Evolutionary conservation across 2,797 vertebrate species (phyloP).

Genomic region (Rhynchotus rufescens): DNA sequence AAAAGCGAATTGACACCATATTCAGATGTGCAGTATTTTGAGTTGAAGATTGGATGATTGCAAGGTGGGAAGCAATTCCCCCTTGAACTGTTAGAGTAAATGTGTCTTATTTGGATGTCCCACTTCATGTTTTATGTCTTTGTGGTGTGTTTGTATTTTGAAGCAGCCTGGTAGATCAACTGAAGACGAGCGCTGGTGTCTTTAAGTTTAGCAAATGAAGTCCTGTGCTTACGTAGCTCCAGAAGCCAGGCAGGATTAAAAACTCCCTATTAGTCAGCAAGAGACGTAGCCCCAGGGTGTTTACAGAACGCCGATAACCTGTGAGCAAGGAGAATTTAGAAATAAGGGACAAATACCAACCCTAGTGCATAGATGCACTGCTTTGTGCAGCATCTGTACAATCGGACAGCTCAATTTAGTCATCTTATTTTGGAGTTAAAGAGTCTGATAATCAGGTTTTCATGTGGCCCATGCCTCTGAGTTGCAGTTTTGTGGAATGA

Average conservation of each 20-base stretch:
- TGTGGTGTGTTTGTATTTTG: too few relatives aligned
- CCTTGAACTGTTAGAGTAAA: accelerated
- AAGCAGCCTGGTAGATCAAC: not conserved
- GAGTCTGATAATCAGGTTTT: not conserved
- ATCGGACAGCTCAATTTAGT: not conserved
- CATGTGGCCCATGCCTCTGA: accelerated
- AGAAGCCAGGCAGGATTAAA: not conserved
- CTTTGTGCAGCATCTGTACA: not conserved
- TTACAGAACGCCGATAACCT: not conserved
- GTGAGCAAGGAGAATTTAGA: not conserved
- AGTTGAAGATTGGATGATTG: not conserved
- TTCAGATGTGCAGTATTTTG: not conserved
- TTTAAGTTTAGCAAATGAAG: not conserved
- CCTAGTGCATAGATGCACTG: not conserved
- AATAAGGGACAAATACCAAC: not conserved
- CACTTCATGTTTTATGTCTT: accelerated
- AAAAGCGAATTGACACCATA: not conserved
- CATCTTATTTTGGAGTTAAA: not conserved
- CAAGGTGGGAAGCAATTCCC: not conserved
- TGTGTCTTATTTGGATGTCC: not conserved
- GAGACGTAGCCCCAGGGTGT: not conserved
- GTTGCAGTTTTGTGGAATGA: not conserved
- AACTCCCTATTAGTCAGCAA: not conserved
- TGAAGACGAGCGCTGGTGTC: not conserved
- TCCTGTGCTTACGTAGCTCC: not conserved